Conservation (phyloP, 2,888 invertebrate species). For the Petrolisthes cinctipes region DNA sequence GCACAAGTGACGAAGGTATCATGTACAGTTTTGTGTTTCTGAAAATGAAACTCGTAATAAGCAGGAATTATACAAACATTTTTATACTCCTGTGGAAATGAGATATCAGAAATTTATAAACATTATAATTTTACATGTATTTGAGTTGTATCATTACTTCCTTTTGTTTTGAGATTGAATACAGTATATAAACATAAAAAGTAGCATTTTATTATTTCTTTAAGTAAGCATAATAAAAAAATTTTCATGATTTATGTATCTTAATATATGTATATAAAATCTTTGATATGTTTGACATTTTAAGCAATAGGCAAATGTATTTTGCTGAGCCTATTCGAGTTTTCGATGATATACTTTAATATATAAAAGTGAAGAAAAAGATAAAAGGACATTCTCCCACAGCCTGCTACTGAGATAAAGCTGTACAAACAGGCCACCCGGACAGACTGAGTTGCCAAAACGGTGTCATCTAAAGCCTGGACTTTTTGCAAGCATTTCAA, state of each 20-base stretch:
- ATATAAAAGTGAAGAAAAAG: slow-evolving; percentile 39
- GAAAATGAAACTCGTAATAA: slow-evolving; percentile 9
- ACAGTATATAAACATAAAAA: slow-evolving; percentile 35
- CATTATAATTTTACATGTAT: neutral
- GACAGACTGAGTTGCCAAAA: slow-evolving; percentile 62
- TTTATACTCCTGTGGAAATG: neutral
- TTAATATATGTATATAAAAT: slow-evolving; percentile 53
- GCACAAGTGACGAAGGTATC: slow-evolving; percentile 6
- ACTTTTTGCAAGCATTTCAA: slow-evolving; percentile 61
- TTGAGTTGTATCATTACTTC: neutral
- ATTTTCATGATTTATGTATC: slow-evolving; percentile 34
- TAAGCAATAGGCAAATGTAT: slow-evolving; percentile 40
- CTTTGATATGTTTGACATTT: slow-evolving; percentile 58
- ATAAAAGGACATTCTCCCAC: slow-evolving; percentile 42
- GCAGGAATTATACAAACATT: neutral
- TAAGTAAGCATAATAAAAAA: slow-evolving; percentile 25
- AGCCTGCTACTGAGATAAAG: slow-evolving; percentile 24
- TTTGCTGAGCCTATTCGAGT: slow-evolving; percentile 25
- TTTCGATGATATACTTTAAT: slow-evolving; percentile 13
- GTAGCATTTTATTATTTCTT: slow-evolving; percentile 40
- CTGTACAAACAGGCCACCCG: slow-evolving; percentile 60
- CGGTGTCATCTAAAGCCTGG: slow-evolving; percentile 61
- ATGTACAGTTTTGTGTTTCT: slow-evolving; percentile 10
- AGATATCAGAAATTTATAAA: neutral
- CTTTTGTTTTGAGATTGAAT: slow-evolving; percentile 14